These are phyloP conservation scores for Isurus oxyrinchus DNA, from an alignment of 2,113 vertebrate species.

Conservation along the genomic window DNA sequence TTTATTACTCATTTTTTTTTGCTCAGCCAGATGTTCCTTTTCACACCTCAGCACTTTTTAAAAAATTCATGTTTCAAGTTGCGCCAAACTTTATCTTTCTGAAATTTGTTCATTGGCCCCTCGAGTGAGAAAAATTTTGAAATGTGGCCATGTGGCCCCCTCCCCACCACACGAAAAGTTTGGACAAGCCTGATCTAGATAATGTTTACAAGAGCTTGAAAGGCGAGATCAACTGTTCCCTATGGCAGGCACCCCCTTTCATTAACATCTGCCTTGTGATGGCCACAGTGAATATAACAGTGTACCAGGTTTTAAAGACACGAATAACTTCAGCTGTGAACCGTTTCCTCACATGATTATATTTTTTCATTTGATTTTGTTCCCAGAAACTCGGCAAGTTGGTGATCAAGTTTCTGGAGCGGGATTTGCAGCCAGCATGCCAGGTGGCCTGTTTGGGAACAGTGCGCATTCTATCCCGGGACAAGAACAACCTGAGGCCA, in stretches of 20 bases:
- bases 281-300: background rate
- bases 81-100: too few relatives aligned
- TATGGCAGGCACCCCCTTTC: background rate
- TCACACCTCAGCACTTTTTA: too few relatives aligned
- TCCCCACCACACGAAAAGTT: too few relatives aligned
- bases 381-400: constrained; percentile 70
- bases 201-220: background rate
- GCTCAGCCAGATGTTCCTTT: too few relatives aligned
- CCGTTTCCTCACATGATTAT: background rate
- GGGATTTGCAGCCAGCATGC: constrained; percentile 71
- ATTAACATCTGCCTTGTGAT: background rate
- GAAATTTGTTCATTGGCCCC: too few relatives aligned
- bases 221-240: background rate
- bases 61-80: too few relatives aligned
- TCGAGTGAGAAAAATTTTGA: too few relatives aligned
- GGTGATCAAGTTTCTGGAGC: constrained; percentile 67
- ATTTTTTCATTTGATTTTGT: background rate
- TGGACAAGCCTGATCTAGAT: background rate
- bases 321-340: background rate
- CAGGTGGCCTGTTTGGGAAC: constrained; percentile 78
- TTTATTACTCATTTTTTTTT: too few relatives aligned
- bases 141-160: too few relatives aligned
- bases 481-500: constrained; percentile 68
- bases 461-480: constrained; percentile 80
- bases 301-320: background rate